Evolutionary conservation across 2,113 vertebrate species (phyloP).

Genomic region (Xiphophorus maculatus): DNA sequence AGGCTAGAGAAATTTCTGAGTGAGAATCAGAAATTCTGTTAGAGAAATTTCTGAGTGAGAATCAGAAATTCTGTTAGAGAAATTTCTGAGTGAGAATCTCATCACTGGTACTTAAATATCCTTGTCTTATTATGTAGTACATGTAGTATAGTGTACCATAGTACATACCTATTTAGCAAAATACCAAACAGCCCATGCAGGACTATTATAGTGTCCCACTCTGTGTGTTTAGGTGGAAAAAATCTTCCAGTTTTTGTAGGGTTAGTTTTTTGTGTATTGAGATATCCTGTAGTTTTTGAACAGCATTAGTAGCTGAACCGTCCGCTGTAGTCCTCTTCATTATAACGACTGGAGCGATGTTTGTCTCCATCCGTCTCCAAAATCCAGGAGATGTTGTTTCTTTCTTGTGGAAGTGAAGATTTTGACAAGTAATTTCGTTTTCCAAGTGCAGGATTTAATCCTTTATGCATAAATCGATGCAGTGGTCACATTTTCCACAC

Average conservation of each 20-base stretch:
- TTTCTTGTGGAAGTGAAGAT: background rate
- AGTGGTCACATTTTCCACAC: constrained; percentile 60
- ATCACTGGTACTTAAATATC: background rate
- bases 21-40: too few species aligned
- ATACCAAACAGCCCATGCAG: background rate
- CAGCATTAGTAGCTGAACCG: background rate
- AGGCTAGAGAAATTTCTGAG: too few species aligned
- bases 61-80: too few species aligned
- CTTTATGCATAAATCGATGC: constrained; percentile 52
- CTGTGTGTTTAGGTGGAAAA: background rate
- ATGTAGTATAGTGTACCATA: constrained; percentile 36
- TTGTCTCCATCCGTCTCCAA: constrained; percentile 7
- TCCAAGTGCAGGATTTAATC: constrained; percentile 11
- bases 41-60: too few species aligned
- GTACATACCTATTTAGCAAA: constrained; percentile 36
- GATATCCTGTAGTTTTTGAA: constrained; percentile 13
- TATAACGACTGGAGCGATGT: background rate
- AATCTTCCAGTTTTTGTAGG: background rate
- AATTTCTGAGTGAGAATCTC: background rate
- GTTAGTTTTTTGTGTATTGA: background rate
- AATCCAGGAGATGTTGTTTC: constrained; percentile 12
- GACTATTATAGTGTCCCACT: background rate
- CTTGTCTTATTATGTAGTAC: background rate
- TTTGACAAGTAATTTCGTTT: background rate
- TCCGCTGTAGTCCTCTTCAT: constrained; percentile 4